These are phyloP conservation scores for Neocrepidodera transversa DNA, from an alignment of 2,888 invertebrate species.

Conservation along the genomic window DNA sequence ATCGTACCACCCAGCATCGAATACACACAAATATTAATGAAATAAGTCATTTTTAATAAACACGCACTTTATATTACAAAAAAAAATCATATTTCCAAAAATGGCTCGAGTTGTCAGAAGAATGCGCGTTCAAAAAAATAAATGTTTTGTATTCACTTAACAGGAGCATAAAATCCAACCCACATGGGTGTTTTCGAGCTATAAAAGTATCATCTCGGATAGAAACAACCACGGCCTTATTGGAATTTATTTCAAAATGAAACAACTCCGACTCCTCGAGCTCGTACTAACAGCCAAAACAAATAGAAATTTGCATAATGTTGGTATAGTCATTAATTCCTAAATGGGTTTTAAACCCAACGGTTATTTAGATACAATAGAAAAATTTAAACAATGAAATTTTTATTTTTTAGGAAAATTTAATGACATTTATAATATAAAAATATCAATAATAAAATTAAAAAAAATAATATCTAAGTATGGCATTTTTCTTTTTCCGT, in stretches of 20 bases:
- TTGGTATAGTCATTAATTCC: conserved; percentile 46
- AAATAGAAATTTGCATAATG: conserved; percentile 53
- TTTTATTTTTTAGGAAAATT: too few relatives aligned
- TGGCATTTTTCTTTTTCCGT: too few relatives aligned
- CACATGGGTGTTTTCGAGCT: conserved; percentile 52
- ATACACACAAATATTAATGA: conserved; percentile 23
- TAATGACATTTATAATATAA: too few relatives aligned
- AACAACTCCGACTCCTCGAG: conserved; percentile 48
- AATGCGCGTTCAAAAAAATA: neutral
- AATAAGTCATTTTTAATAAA: too few relatives aligned
- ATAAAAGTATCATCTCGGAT: conserved; percentile 40
- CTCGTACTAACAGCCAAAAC: conserved; percentile 50
- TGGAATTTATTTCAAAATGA: conserved; percentile 54
- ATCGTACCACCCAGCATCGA: conserved; percentile 42
- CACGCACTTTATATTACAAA: too few relatives aligned
- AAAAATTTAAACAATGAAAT: conserved; percentile 7
- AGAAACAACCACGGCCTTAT: conserved; percentile 26
- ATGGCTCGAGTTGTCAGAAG: conserved; percentile 4
- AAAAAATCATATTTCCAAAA: neutral
- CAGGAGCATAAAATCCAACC: conserved; percentile 45
- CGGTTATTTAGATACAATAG: too few relatives aligned
- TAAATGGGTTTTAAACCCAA: conserved; percentile 25
- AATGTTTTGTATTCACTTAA: conserved; percentile 38
- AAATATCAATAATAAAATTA: too few relatives aligned
- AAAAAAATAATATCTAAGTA: too few relatives aligned